These are phyloP conservation scores for Capreolus pygargus DNA, from an alignment of 2,113 vertebrate species.

Conservation along the genomic window DNA sequence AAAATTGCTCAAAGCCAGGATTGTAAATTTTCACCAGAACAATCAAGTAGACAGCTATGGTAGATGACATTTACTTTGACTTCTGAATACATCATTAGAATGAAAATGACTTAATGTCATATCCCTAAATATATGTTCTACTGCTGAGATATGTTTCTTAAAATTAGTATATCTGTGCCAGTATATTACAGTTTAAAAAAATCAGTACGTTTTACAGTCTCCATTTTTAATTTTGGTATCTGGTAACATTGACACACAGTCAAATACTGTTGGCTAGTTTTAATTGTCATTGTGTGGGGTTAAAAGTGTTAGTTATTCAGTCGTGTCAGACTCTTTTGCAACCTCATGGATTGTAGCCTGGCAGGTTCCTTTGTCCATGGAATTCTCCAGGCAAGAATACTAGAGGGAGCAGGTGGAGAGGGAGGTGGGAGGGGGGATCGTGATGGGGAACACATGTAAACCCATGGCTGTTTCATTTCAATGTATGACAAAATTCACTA, in stretches of 20 bases:
- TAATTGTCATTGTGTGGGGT: not conserved
- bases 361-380: not conserved
- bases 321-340: accelerated
- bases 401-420: too few species aligned
- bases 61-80: conserved; percentile 50
- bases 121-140: not conserved
- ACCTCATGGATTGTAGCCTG: not conserved
- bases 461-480: too few species aligned
- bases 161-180: not conserved
- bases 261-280: not conserved
- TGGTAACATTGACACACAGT: not conserved
- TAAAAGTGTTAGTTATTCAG: not conserved
- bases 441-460: too few species aligned
- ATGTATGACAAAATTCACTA: too few species aligned
- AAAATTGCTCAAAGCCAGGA: conserved; percentile 61
- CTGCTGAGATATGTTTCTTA: not conserved
- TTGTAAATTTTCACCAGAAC: conserved; percentile 60
- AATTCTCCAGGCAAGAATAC: not conserved
- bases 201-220: not conserved
- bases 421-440: too few species aligned
- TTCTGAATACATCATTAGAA: conserved; percentile 28
- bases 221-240: not conserved
- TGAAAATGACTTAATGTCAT: not conserved
- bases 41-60: conserved; percentile 10
- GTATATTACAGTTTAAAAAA: not conserved